phyloP scores from a whole-genome alignment of 2,113 vertebrate genomes.

The Entelurus aequoreus region DNA sequence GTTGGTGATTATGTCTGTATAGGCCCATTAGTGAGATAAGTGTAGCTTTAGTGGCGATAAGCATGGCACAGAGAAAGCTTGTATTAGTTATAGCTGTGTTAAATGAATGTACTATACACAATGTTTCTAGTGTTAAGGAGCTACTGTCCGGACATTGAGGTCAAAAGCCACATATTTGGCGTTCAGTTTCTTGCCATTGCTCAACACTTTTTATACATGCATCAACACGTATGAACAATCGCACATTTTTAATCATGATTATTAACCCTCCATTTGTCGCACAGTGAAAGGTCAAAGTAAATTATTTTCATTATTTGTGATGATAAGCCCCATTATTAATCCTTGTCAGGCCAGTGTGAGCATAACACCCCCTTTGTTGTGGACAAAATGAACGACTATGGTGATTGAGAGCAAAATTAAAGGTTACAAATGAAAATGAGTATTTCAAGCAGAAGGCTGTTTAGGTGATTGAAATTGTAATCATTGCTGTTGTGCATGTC shows the following conservation, averaged over 20 bases:
- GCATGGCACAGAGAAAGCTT: too few species aligned
- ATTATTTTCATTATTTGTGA: conserved; percentile 43
- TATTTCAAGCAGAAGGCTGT: conserved; percentile 44
- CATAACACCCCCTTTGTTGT: conserved; percentile 49
- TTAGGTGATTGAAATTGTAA: conserved; percentile 55
- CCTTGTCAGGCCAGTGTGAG: conserved; percentile 33
- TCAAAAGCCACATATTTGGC: not conserved
- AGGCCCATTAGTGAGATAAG: conserved; percentile 57
- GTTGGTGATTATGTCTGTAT: conserved; percentile 49
- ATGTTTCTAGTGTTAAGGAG: not conserved
- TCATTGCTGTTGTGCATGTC: conserved; percentile 41
- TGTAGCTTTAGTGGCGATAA: conserved; percentile 42
- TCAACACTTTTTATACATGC: conserved; percentile 2
- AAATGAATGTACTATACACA: not conserved
- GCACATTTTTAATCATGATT: conserved; percentile 36
- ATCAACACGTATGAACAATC: not conserved
- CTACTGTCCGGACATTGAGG: not conserved
- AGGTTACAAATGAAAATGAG: conserved; percentile 52
- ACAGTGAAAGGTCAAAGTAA: conserved; percentile 19
- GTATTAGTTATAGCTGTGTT: too few species aligned
- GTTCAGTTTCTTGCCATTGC: not conserved
- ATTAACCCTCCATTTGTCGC: conserved; percentile 21
- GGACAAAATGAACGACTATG: conserved; percentile 48
- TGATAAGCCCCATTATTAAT: conserved; percentile 47
- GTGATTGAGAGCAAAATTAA: conserved; percentile 48